These are phyloP conservation scores for Botia almorhae DNA, from an alignment of 2,797 vertebrate genomes.

Conservation along the genomic window DNA sequence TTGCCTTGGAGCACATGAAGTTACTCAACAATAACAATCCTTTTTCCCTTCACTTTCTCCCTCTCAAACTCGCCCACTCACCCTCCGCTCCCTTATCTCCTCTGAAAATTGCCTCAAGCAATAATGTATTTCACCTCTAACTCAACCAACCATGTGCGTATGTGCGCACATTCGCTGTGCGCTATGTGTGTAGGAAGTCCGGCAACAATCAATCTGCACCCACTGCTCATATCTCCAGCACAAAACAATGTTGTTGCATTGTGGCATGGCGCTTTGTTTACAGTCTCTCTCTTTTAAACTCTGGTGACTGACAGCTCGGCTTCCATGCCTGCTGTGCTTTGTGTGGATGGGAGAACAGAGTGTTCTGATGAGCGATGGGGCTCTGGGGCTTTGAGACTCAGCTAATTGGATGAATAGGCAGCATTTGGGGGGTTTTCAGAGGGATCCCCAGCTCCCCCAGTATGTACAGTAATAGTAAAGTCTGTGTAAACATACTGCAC, in stretches of 20 bases:
- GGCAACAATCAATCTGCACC: neutral
- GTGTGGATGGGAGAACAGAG: conserved; percentile 26
- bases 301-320: conserved; percentile 5
- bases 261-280: conserved; percentile 13
- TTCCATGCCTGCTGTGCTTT: conserved; percentile 25
- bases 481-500: neutral
- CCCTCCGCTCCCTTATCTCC: neutral
- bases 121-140: conserved; percentile 25
- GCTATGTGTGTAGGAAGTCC: conserved; percentile 16
- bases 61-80: neutral
- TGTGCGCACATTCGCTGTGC: neutral
- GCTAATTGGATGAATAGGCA: conserved; percentile 39
- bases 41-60: neutral
- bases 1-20: conserved; percentile 41
- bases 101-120: neutral
- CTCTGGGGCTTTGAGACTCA: conserved; percentile 9
- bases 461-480: conserved; percentile 14
- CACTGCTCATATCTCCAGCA: conserved; percentile 13
- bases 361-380: neutral
- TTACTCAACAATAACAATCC: conserved; percentile 32
- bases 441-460: conserved; percentile 17
- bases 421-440: conserved; percentile 32
- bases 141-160: neutral
- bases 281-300: neutral
- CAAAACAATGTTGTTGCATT: neutral